Conservation (phyloP, 1,140 invertebrate species). For the Helicoverpa zea region DNA sequence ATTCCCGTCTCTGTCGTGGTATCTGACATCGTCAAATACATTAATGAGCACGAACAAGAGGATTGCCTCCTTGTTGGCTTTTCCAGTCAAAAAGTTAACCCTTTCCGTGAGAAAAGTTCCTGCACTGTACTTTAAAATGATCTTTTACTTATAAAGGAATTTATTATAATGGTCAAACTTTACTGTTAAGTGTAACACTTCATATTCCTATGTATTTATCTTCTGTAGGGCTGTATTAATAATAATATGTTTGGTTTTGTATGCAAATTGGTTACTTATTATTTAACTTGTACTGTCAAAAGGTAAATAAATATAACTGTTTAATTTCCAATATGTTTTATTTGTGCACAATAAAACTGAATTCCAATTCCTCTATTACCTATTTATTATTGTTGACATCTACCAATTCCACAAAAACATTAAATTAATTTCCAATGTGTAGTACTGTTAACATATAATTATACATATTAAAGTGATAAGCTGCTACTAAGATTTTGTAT, state of each 20-base stretch:
- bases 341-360: slow-evolving; percentile 75
- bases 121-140: slow-evolving; percentile 93
- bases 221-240: not conserved
- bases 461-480: not conserved
- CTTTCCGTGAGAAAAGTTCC: slow-evolving; percentile 98
- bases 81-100: slow-evolving; percentile 98
- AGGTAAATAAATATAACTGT: slow-evolving; percentile 55
- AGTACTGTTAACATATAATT: not conserved
- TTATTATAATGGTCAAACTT: slow-evolving; percentile 34
- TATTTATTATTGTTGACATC: slow-evolving; percentile 25
- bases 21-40: slow-evolving; percentile 97
- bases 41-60: slow-evolving; percentile 96
- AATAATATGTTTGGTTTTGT: not conserved
- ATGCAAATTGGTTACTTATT: not conserved
- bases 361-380: slow-evolving; percentile 71
- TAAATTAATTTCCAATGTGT: not conserved
- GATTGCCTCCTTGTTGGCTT: slow-evolving; percentile 98
- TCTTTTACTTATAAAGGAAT: slow-evolving; percentile 10
- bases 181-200: slow-evolving; percentile 16
- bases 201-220: slow-evolving; percentile 10
- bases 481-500: slow-evolving; percentile 11
- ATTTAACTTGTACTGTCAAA: slow-evolving; percentile 23
- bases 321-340: slow-evolving; percentile 68
- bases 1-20: slow-evolving; percentile 95
- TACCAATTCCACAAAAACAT: slow-evolving; percentile 57